phyloP scores from a whole-genome alignment of 2,888 invertebrate genomes.

The Cosmia trapezina region DNA sequence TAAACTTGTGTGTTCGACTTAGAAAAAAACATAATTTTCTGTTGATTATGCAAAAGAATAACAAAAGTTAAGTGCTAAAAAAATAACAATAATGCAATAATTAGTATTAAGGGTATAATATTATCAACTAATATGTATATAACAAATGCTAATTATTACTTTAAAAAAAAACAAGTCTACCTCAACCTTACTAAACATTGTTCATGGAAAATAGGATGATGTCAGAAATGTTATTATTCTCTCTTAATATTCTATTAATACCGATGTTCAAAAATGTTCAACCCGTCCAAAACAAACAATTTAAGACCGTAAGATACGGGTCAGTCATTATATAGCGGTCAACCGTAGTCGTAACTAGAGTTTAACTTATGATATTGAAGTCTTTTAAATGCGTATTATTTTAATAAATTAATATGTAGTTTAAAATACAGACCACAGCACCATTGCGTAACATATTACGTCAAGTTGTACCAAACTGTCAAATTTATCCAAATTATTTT shows the following conservation, averaged over 20 bases:
- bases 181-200: slow-evolving; percentile 52
- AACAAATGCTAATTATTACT: slow-evolving; percentile 25
- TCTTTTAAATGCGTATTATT: slow-evolving; percentile 7
- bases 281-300: neutral
- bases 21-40: slow-evolving; percentile 31
- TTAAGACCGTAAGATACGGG: neutral
- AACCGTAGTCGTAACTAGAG: neutral
- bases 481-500: no score
- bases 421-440: no score
- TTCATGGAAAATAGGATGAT: slow-evolving; percentile 59
- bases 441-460: no score
- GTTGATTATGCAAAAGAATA: slow-evolving; percentile 41
- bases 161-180: slow-evolving; percentile 31
- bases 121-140: slow-evolving; percentile 36
- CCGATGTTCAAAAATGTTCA: slow-evolving; percentile 4
- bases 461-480: no score
- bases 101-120: slow-evolving; percentile 49
- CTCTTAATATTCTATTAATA: neutral
- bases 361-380: neutral
- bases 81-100: slow-evolving; percentile 32
- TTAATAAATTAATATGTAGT: slow-evolving; percentile 15
- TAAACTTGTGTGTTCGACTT: slow-evolving; percentile 54
- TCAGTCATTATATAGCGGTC: neutral
- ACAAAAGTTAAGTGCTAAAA: slow-evolving; percentile 40
- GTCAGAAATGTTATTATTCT: slow-evolving; percentile 65